Evolutionary conservation across 1,140 invertebrate species (phyloP), one percentile per base, ranked within the genome.

Genomic region (Aethina tumida): DNA sequence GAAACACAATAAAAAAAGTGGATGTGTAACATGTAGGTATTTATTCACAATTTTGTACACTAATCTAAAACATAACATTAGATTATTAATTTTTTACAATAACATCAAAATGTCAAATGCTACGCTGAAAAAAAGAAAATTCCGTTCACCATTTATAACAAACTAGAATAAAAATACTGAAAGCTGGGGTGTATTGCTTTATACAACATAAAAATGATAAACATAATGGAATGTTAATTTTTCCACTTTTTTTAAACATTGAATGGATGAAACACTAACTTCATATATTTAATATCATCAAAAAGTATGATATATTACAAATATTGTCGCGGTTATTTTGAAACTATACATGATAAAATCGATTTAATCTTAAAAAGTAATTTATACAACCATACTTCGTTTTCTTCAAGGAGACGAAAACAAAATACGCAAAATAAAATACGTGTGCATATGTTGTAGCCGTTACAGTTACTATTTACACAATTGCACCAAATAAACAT

Each of bases 91-190:
- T 46, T 46, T 38, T 42, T 39, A 41, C n/a, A 27, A 18, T 39
- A 42, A 43, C 44, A 47, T 37, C 39, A 31, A 44, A 46, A 45
- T 42, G 44, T 42, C 35, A 29, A 39, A 30, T 36, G 21, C 44
- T 47, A 46, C 39, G 41, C 32, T 22, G 39, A 39, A 39, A 29
- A 39, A 39, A n/a, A n/a, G n/a, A 38, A 44, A 41, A 34, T 38
- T 49, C 40, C 47, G 27, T 50, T 45, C 45, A 50, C 47, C 38
- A 40, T 40, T 50, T 27, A 33, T 45, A 26, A 39, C 39, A 33
- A 45, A 39, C 45, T 53, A 50, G 30, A 43, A 49, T 41, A 45
- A 46, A 44, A 53, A 53, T 53, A 53, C 50, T 53, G 50, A 50
- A 50, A 50, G 43, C 39, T 47, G 32, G 32, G 39, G 41, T 50